These are phyloP conservation scores for Salvelinus namaycush DNA, from an alignment of 2,113 vertebrate species.

Conservation along the genomic window DNA sequence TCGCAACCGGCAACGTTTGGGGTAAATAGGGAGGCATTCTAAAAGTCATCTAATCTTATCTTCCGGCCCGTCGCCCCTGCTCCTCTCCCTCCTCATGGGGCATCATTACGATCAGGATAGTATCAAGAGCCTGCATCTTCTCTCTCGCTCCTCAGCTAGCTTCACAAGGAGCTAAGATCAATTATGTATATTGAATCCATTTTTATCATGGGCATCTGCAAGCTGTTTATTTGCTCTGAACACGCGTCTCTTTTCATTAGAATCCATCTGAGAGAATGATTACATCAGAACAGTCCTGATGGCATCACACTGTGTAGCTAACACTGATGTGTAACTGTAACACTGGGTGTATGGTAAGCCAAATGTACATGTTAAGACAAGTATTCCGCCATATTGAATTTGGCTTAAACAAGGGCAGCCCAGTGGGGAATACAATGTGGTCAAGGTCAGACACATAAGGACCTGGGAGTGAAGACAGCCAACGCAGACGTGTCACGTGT, in stretches of 20 bases:
- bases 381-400: not conserved
- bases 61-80: not conserved
- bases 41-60: conserved; percentile 16
- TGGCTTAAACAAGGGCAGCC: not conserved
- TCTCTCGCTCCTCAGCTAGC: not conserved
- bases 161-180: conserved; percentile 34
- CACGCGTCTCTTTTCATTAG: conserved; percentile 28
- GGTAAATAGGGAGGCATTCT: conserved; percentile 13
- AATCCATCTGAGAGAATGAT: conserved; percentile 7
- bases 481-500: not conserved
- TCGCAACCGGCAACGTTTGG: not conserved
- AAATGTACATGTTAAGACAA: not conserved
- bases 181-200: conserved; percentile 41
- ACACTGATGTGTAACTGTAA: not conserved
- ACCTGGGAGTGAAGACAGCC: not conserved
- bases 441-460: not conserved
- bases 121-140: conserved; percentile 3
- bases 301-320: not conserved
- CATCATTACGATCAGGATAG: not conserved
- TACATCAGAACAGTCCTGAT: not conserved
- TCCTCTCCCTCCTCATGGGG: not conserved
- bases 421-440: not conserved
- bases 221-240: conserved; percentile 31
- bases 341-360: not conserved
- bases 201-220: conserved; percentile 37